Base-by-base conservation (phyloP, 2,888 invertebrate genomes). In the Octodonta nipae region DNA sequence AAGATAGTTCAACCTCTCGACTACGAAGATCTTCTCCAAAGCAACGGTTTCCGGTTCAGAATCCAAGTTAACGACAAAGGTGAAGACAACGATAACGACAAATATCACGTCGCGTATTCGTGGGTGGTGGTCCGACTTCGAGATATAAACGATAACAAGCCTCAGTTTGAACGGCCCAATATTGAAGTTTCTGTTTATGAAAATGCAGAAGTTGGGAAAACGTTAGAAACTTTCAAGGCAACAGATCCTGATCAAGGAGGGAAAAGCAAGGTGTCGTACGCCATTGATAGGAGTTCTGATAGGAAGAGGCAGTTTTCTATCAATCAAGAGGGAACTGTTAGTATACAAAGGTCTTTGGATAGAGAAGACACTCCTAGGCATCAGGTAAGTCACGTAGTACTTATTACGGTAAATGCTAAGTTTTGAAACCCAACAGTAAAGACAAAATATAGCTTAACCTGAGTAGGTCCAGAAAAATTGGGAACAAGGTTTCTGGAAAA, bases 101-200 rank as follows among this genome's bases (percentile, higher is more conserved):
- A 93, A 61, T 87, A 92, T 58, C 92, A 93, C 65, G 88, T 92
- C 42, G 92, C 92, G 38, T 88, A 88, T 63, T 89, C 92, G 2
- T 89, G 88, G 85, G 89, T 93, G 35, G 84, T 85, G 40, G 88
- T 93, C 15, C 85, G 83, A 55, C 69, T 98, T 37, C 73, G 86
- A 38, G 96, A 96, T 60, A 87, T 87, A 48, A 96, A 96, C 67
- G 95, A 96, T 70, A 95, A 95, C 68, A 87, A 88, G 60, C 95
- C 95, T 4, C 83, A 84, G 54, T 93, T 89, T 58, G 89, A 92
- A 54, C 75, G 82, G 42, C 86, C 92, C 28, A 89, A 91, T 58
- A 89, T 93, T 49, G 91, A 88, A 65, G 84, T 84, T 3, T 80
- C 81, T 8, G 87, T 91, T 1, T 81, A 78, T 53, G 95, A 96